A percentile compares a stretch with the other conserved stretches of the same genome.
phyloP scores from a whole-genome alignment of 2,113 vertebrate species.

The Conger conger region DNA sequence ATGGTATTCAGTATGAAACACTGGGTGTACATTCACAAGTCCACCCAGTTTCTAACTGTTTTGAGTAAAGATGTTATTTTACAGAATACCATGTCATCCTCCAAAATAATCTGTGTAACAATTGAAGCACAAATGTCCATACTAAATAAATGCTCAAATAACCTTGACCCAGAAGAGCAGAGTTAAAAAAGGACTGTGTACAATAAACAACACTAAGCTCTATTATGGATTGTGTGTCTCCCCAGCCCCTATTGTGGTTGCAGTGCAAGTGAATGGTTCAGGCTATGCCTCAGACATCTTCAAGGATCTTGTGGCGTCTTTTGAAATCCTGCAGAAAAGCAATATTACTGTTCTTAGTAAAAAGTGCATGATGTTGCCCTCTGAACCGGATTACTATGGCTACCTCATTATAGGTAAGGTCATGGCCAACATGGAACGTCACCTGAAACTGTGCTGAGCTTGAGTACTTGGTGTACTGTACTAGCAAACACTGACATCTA shows the following conservation, averaged over 20 bases:
- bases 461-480: neutral
- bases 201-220: neutral
- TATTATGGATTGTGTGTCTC: neutral
- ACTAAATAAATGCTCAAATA: neutral
- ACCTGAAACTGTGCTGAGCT: neutral
- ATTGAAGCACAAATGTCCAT: no score
- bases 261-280: constrained; percentile 67
- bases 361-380: constrained; percentile 70
- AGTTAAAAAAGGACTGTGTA: neutral
- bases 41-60: no score
- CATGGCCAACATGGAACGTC: neutral
- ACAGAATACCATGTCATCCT: no score
- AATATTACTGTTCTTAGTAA: constrained; percentile 79
- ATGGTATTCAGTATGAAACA: no score
- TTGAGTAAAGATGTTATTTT: no score
- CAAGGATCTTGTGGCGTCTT: constrained; percentile 76
- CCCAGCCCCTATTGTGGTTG: constrained; percentile 68
- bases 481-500: constrained; percentile 36
- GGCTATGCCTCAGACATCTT: constrained; percentile 81
- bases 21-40: no score
- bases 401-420: constrained; percentile 66
- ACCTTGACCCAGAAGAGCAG: no score
- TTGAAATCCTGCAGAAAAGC: constrained; percentile 73
- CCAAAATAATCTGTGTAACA: no score
- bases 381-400: constrained; percentile 60